Evolutionary conservation across 2,797 vertebrate genomes (phyloP), one percentile per base, ranked within the genome.

Genomic region (Acanthurus tractus): DNA sequence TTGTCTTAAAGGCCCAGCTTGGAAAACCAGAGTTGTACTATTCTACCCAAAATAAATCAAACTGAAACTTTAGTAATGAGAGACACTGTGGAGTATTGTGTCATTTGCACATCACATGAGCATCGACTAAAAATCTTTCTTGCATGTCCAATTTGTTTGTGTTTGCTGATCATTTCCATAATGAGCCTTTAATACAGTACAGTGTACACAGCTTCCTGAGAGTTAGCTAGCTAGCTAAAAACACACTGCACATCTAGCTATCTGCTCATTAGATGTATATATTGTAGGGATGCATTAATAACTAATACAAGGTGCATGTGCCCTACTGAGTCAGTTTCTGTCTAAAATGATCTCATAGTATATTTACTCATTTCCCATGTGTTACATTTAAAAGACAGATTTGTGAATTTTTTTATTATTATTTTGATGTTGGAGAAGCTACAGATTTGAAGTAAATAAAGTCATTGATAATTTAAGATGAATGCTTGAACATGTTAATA

Each of bases 201-300:
- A 88, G 81, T 76, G 70, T 82, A 79, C 77, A 91, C 92, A 92
- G 91, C 92, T 93, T 94, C 93, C 94, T 95, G 94, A 95, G 94
- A 93, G 90, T 93, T 90, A 93, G 91, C 90, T 90, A 91, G 91
- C 88, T 87, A 87, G 76, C 78, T 83, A 82, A 73, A 89, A 89
- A 72, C 72, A 85, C 81, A 85, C 72, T 81, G 68, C 76, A 90
- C 80, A 80, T 89, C 89, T 91, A 92, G 86, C 90, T 93, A 93
- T 87, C 88, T 85, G 88, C 89, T 91, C 87, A 86, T 85, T 76
- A 62, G 67, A 77, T 72, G 72, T 70, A 54, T 71, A 69, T 57
- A 81, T 17, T 64, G 42, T 78, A 78, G 74, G 73, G 84, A 89
- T 86, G 79, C 82, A 86, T 66, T 54, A 40, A 8, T 56, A 84